Evolutionary conservation across 2,888 invertebrate genomes (phyloP).

Genomic region (Orchestes rusci): DNA sequence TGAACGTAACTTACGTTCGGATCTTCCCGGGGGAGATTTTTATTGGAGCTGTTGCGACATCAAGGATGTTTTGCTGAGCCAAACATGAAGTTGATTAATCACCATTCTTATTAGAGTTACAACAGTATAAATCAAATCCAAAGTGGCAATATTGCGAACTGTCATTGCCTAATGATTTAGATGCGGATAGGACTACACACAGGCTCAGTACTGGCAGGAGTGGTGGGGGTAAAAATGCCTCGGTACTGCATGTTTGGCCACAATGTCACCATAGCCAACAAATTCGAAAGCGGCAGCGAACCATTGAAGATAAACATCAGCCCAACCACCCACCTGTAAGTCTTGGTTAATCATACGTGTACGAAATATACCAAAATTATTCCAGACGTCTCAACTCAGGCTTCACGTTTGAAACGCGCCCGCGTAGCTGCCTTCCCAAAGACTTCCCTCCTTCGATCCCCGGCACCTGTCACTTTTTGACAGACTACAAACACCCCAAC

Average conservation of each 20-base stretch:
- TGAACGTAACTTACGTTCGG: too few species aligned
- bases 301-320: constrained; percentile 87
- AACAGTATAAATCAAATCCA: too few species aligned
- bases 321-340: constrained; percentile 87
- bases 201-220: constrained; percentile 87
- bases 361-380: too few species aligned
- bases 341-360: too few species aligned
- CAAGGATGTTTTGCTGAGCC: too few species aligned
- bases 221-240: constrained; percentile 90
- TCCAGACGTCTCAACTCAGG: constrained; percentile 70
- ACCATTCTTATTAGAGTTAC: too few species aligned
- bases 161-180: constrained; percentile 48
- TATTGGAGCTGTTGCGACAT: too few species aligned
- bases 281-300: constrained; percentile 91
- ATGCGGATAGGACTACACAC: constrained; percentile 95
- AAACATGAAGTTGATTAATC: too few species aligned
- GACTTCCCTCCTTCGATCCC: constrained; percentile 74
- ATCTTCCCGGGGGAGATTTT: too few species aligned
- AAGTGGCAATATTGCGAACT: too few species aligned
- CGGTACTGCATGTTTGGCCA: constrained; percentile 93
- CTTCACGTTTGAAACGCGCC: constrained; percentile 69
- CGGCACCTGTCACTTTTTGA: constrained; percentile 81
- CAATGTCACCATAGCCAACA: constrained; percentile 91
- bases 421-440: constrained; percentile 71
- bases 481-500: constrained; percentile 67